Evolutionary conservation across 2,888 invertebrate species (phyloP), one percentile per base, ranked within the genome.

Genomic region (Caenorhabditis sulstoni): DNA sequence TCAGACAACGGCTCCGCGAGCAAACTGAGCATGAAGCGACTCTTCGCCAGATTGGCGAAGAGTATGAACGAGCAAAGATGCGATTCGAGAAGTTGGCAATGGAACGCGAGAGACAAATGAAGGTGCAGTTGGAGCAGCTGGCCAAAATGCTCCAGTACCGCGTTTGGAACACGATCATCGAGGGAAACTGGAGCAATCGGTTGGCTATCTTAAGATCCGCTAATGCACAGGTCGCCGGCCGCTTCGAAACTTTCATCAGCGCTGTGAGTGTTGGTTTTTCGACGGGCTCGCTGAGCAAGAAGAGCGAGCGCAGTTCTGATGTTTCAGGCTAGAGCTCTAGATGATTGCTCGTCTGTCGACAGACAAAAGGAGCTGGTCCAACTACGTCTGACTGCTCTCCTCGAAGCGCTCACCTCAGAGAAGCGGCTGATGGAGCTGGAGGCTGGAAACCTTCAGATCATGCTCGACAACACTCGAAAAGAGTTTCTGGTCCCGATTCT

Each of bases 101-200:
- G 18, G 49, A 55, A 37, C 45, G 39, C 29, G 20, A 1, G 23
- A 47, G 57, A 14, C 52, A 44, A 20, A 53, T 70, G 68, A 44
- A 37, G 9, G 20, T 37, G 12, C 68, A 61, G 22, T 53, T 29
- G 49, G 53, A 70, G 20, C 52, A 53, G 12, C 45, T 70, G n/a
- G 11, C 4, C 3, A 9, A 20, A 14, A 45, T 53, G 52, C 8
- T 61, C 14, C 18, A 61, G 22, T 37, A 14, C 2, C 52, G 35
- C 20, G n/a, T 61, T 11, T 70, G 68, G 68, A 70, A 70, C 41
- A 52, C 29, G 22, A 47, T 61, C 2, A 53, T 70, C 22, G 68
- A 70, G 50, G 35, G 22, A 14, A 61, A 61, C n/a, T 70, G 68
- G 68, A 61, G 52, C n/a, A 70, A 70, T 22, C n/a, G 53, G 29